Evolutionary conservation across 2,797 vertebrate genomes (phyloP).

Genomic region (Adrianichthys oophorus): DNA sequence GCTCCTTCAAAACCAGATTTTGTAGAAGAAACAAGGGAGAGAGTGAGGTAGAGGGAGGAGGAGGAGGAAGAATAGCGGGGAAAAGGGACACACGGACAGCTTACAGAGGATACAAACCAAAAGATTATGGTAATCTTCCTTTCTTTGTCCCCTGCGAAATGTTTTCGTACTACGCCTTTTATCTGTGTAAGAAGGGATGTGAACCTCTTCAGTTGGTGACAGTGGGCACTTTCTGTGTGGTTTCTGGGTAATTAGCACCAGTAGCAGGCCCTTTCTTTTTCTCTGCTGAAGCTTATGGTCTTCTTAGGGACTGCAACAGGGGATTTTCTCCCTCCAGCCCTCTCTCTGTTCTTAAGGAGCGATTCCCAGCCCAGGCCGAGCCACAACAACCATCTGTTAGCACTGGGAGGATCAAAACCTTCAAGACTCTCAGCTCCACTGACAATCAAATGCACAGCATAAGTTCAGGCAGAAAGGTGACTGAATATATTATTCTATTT

Average conservation of each 20-base stretch:
- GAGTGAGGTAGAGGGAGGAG: constrained; percentile 56
- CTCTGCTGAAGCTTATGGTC: constrained; percentile 98
- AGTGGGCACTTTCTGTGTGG: constrained; percentile 99
- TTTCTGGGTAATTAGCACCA: constrained; percentile 99
- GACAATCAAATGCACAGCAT: constrained; percentile 85
- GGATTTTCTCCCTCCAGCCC: constrained; percentile 84
- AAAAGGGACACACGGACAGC: constrained; percentile 91
- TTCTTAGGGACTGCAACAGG: constrained; percentile 97
- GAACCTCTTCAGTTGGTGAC: constrained; percentile 99
- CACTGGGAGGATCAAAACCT: constrained; percentile 89
- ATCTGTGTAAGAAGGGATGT: constrained; percentile 98
- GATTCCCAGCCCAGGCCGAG: constrained; percentile 84
- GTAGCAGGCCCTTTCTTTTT: constrained; percentile 97
- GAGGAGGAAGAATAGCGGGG: constrained; percentile 47
- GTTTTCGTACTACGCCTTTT: constrained; percentile 99
- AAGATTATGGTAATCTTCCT: constrained; percentile 99
- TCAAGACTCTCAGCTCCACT: constrained; percentile 77
- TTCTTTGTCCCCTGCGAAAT: constrained; percentile 97
- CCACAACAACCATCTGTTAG: constrained; percentile 96
- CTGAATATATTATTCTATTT: constrained; percentile 76
- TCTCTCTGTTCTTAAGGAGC: constrained; percentile 86
- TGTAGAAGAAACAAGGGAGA: constrained; percentile 78
- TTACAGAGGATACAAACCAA: constrained; percentile 97
- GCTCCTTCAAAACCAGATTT: constrained; percentile 89
- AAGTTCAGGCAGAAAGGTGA: constrained; percentile 86